Conservation (phyloP, 2,113 vertebrate genomes). For the Tetrao urogallus region DNA sequence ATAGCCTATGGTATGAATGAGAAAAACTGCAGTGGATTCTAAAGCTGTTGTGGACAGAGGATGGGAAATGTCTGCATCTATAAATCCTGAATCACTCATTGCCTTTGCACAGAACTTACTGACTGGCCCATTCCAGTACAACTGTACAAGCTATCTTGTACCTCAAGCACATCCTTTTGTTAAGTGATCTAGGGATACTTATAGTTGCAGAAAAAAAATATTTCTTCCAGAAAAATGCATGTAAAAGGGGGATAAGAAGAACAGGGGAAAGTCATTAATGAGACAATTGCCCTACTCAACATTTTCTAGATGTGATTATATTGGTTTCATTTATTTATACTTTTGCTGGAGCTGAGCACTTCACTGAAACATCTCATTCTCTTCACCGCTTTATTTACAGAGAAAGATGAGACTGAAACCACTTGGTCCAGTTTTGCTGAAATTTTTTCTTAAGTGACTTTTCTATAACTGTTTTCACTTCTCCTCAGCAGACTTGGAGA, state of each 20-base stretch:
- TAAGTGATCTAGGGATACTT: not conserved
- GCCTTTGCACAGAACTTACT: not conserved
- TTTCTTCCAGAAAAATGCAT: constrained; percentile 15
- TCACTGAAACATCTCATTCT: constrained; percentile 63
- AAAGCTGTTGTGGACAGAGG: not conserved
- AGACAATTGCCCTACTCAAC: constrained; percentile 49
- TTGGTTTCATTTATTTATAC: constrained; percentile 41
- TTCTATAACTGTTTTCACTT: constrained; percentile 62
- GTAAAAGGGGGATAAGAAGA: not conserved
- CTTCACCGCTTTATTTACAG: constrained; percentile 65
- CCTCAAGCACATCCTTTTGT: not conserved
- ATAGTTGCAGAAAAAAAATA: not conserved
- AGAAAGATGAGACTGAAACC: constrained; percentile 53
- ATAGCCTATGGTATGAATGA: not conserved
- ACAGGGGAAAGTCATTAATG: not conserved
- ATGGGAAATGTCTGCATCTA: not conserved
- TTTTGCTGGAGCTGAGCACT: not conserved
- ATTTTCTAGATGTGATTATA: constrained; percentile 38
- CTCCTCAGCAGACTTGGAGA: constrained; percentile 25
- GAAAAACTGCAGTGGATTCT: not conserved
- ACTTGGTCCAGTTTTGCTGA: constrained; percentile 35
- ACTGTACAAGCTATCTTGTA: not conserved
- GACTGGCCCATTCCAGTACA: not conserved
- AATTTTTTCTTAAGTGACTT: constrained; percentile 20
- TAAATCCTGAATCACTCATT: not conserved